Base-by-base conservation (phyloP, 2,113 vertebrate species). In the Equus quagga region DNA sequence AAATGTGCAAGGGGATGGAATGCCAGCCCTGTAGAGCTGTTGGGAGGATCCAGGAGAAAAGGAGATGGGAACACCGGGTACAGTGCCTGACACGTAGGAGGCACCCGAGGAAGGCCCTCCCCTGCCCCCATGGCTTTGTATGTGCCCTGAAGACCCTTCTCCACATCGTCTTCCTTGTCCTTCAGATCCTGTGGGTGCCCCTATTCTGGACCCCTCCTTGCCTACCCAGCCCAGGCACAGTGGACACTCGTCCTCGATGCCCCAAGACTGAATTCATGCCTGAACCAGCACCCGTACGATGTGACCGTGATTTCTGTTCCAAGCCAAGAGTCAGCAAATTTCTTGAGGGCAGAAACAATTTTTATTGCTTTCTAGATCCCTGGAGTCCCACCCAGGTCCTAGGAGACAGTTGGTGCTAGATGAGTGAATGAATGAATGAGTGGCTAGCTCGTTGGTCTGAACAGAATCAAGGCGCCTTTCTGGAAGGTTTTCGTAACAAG, bases 301-400 rank as follows among this genome's bases (percentile, higher is more conserved):
- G 31, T 10, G 89, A 62, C 78, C 36, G n/a, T 46, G 73, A 26
- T 76, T 75, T 82, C 76, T 26, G 54, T 79, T 64, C n/a, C 36
- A 49, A 49, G 88, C 49, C 51, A 2, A 60, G 18, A 12, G 24
- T 33, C 67, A 28, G 83, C 54, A 86, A 15, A 17, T 82, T 62
- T 83, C 84, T 83, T 31, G 54, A 76, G 93, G 69, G 31, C 31
- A 89, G 70, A 56, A 92, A 46, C 28, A 60, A 46, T 49, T 46
- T 84, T 8, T 46, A 78, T 83, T 56, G 62, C 89, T 89, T 79
- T 79, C 70, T 41, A 64, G 78, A 41, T 88, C 75, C n/a, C 65
- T 58, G 46, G 94, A 56, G 70, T 33, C 44, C 56, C 41, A 56
- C 15, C 33, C 3, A 56, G 69, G 44, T 18, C 62, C 24, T n/a